phyloP scores from a whole-genome alignment of 2,888 invertebrate species.

The Drosophila nigricruria region DNA sequence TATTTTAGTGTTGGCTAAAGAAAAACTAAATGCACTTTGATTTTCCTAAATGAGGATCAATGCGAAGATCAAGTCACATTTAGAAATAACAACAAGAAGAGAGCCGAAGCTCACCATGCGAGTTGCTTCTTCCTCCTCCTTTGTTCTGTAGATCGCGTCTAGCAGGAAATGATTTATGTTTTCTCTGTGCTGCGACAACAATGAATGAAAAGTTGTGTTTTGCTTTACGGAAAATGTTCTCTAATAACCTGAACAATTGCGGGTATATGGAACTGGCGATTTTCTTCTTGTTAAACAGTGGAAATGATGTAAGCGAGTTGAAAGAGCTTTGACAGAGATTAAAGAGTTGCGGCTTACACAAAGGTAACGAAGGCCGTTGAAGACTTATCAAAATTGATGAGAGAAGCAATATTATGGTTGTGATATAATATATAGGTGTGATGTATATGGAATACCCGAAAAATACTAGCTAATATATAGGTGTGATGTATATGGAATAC shows the following conservation, averaged over 20 bases:
- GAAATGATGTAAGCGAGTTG: slow-evolving; percentile 29
- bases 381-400: neutral
- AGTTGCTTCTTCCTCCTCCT: neutral
- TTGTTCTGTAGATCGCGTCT: slow-evolving; percentile 12
- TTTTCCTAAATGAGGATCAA: slow-evolving; percentile 22
- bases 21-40: slow-evolving; percentile 40
- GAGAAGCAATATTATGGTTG: neutral
- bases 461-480: neutral
- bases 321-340: neutral
- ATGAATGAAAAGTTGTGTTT: slow-evolving; percentile 1
- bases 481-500: neutral
- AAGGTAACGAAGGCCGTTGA: neutral
- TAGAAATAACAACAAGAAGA: neutral
- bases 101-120: neutral
- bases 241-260: slow-evolving; percentile 20
- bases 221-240: slow-evolving; percentile 9
- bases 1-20: slow-evolving; percentile 26
- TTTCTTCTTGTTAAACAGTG: slow-evolving; percentile 15
- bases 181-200: slow-evolving; percentile 33
- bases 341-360: neutral
- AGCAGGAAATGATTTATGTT: slow-evolving; percentile 52
- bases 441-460: neutral
- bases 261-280: too few relatives aligned
- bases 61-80: slow-evolving; percentile 3
- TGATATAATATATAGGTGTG: neutral